These are phyloP conservation scores for Apolygus lucorum DNA, from an alignment of 1,140 invertebrate species.

Conservation along the genomic window DNA sequence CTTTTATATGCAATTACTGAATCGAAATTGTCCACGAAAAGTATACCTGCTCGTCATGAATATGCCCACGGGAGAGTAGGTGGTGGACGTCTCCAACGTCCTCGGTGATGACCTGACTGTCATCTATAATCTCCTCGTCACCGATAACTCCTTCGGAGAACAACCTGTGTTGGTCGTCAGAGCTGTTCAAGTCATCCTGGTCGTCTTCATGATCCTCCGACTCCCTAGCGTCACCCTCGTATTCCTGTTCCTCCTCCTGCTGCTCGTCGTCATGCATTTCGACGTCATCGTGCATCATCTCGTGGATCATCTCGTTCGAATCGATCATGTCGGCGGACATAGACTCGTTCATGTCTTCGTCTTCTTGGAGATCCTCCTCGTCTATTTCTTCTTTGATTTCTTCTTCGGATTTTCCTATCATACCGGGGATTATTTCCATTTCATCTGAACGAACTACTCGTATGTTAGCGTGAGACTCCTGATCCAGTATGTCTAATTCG, in stretches of 20 bases:
- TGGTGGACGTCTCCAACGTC: constrained; percentile 5
- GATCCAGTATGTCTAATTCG: constrained; percentile 15
- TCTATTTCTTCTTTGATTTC: constrained; percentile 25
- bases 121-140: constrained; percentile 18
- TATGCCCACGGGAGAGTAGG: background rate
- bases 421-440: constrained; percentile 18
- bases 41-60: constrained; percentile 11
- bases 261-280: constrained; percentile 11
- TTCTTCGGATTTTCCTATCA: background rate
- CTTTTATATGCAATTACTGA: no score
- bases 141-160: constrained; percentile 17
- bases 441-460: background rate
- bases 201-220: background rate
- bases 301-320: background rate
- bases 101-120: constrained; percentile 14
- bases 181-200: background rate
- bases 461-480: constrained; percentile 1
- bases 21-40: no score
- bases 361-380: constrained; percentile 21
- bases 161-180: constrained; percentile 9
- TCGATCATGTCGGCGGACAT: constrained; percentile 2
- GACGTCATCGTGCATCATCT: constrained; percentile 7
- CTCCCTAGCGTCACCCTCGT: background rate
- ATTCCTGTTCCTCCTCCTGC: background rate
- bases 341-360: constrained; percentile 18